Conservation (phyloP, 1,140 invertebrate genomes). For the Zaprionus ornatus region DNA sequence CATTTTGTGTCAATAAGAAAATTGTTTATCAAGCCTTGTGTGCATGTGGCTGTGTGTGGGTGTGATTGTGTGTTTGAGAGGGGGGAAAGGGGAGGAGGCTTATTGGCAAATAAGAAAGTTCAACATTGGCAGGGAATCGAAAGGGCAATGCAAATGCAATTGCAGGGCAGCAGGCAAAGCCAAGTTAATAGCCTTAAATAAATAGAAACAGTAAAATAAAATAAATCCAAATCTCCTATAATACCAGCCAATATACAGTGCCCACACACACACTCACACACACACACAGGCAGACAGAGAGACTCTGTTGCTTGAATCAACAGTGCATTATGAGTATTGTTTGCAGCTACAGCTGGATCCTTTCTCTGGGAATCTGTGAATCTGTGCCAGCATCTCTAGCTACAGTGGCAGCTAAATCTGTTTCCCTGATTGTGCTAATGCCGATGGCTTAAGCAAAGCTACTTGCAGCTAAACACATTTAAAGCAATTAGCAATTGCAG, state of each 20-base stretch:
- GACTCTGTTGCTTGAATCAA: not conserved
- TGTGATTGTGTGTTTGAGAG: constrained; percentile 19
- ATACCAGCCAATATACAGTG: constrained; percentile 62
- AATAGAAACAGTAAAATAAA: constrained; percentile 60
- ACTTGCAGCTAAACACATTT: constrained; percentile 76
- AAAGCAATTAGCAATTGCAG: constrained; percentile 73
- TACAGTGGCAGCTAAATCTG: not conserved
- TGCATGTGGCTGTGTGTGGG: not conserved
- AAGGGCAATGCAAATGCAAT: constrained; percentile 3
- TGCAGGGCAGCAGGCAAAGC: constrained; percentile 36
- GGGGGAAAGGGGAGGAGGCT: not conserved
- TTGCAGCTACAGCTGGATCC: not conserved
- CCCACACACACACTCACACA: constrained; percentile 48
- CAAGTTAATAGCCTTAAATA: constrained; percentile 69
- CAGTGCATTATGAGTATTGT: constrained; percentile 20
- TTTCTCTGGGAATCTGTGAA: not conserved
- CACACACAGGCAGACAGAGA: not conserved
- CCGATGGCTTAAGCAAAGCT: constrained; percentile 62
- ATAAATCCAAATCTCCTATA: constrained; percentile 52
- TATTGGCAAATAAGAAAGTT: constrained; percentile 42
- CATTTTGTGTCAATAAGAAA: constrained; percentile 45
- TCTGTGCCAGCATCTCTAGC: not conserved
- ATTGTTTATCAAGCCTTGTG: constrained; percentile 41
- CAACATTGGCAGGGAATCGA: constrained; percentile 15
- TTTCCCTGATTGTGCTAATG: constrained; percentile 46